Evolutionary conservation across 2,797 vertebrate genomes (phyloP).

Genomic region (Calcarius lapponicus): DNA sequence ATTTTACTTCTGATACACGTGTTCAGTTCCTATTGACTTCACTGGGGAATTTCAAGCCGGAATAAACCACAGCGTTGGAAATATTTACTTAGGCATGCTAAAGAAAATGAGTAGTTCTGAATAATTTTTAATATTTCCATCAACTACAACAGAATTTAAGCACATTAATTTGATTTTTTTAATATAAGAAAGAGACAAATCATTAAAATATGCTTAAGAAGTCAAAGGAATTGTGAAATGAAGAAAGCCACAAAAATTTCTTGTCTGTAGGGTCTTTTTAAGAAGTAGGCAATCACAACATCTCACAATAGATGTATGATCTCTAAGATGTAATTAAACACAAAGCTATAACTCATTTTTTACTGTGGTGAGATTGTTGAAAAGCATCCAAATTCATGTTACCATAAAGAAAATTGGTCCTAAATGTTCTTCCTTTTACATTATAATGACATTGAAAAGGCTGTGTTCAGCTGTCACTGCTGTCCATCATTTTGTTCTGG

Average conservation of each 20-base stretch:
- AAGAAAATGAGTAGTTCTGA: constrained; percentile 41
- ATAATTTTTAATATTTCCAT: constrained; percentile 51
- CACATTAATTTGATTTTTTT: not conserved
- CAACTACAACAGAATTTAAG: constrained; percentile 33
- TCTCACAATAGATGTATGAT: constrained; percentile 39
- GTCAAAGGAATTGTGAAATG: constrained; percentile 47
- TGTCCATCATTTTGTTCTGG: not conserved
- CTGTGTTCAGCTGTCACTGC: constrained; percentile 35
- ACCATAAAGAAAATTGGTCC: constrained; percentile 53
- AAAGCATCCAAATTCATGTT: constrained; percentile 48
- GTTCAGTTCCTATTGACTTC: constrained; percentile 30
- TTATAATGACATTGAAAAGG: constrained; percentile 39
- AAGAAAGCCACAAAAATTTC: constrained; percentile 50
- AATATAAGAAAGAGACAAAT: constrained; percentile 15
- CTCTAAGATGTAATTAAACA: constrained; percentile 44
- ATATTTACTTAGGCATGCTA: constrained; percentile 22
- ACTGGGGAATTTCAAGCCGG: not conserved
- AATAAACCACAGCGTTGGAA: constrained; percentile 10
- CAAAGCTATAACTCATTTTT: constrained; percentile 51
- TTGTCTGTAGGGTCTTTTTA: not conserved
- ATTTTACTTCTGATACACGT: not conserved
- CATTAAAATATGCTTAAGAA: constrained; percentile 45
- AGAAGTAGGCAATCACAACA: constrained; percentile 15
- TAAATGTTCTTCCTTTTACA: constrained; percentile 35
- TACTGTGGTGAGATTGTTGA: constrained; percentile 38